These are phyloP conservation scores for Sorex maritimensis DNA, from an alignment of 2,797 vertebrate genomes.

Conservation along the genomic window DNA sequence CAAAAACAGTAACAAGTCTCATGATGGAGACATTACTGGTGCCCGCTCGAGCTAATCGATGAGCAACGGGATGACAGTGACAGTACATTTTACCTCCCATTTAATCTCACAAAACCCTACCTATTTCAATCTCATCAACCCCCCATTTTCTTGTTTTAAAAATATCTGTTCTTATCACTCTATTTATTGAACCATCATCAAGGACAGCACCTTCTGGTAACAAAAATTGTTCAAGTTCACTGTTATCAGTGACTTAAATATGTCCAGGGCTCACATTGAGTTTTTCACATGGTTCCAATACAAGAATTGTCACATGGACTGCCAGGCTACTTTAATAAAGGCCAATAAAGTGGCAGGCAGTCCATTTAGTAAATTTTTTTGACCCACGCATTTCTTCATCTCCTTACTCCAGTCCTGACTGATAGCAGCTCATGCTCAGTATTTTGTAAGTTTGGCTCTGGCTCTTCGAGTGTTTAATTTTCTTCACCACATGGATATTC, in stretches of 20 bases:
- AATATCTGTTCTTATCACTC: conserved; percentile 1
- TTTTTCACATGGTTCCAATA: neutral
- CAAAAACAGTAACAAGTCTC: no score
- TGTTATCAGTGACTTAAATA: neutral
- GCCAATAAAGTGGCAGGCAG: neutral
- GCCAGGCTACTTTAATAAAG: neutral
- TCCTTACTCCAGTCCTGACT: neutral
- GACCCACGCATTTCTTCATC: neutral
- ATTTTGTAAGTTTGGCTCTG: neutral
- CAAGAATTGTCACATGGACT: neutral
- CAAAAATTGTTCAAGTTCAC: neutral
- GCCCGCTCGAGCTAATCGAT: no score
- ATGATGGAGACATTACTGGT: no score
- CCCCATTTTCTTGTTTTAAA: conserved; percentile 14
- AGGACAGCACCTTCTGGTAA: neutral
- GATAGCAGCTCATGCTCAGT: neutral
- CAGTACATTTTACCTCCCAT: neutral
- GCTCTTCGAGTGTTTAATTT: neutral
- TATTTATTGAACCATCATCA: conserved; percentile 25
- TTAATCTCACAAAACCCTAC: neutral
- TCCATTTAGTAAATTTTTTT: neutral
- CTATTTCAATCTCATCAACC: neutral
- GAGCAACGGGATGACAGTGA: no score
- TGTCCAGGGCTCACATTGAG: neutral
- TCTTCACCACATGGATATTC: neutral